Conservation (phyloP, 1,140 invertebrate genomes). For the Heliconius eleuchia region DNA sequence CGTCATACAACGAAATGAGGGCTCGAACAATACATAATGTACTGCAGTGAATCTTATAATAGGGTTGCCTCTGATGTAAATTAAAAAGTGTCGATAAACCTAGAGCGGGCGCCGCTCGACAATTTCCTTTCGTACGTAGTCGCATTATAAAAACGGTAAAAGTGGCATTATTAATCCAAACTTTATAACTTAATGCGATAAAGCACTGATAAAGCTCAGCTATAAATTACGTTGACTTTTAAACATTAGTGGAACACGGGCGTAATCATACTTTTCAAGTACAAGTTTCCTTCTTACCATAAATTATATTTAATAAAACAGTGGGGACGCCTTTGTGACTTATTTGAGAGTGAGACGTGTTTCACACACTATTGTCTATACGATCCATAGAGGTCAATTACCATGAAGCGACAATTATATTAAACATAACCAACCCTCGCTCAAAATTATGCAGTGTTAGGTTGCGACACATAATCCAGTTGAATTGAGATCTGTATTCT, state of each 20-base stretch:
- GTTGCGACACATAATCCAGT: no score
- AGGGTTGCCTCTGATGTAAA: conserved; percentile 43
- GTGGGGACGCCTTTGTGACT: not conserved
- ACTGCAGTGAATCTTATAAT: conserved; percentile 46
- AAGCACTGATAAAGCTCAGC: conserved; percentile 51
- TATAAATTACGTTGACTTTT: conserved; percentile 50
- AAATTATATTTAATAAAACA: conserved; percentile 21
- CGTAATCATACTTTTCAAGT: conserved; percentile 38
- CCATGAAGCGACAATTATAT: not conserved
- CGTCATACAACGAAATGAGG: conserved; percentile 70
- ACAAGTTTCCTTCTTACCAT: conserved; percentile 21
- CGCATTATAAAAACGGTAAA: conserved; percentile 23
- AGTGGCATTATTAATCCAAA: conserved; percentile 44
- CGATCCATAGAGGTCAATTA: not conserved
- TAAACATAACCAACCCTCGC: no score
- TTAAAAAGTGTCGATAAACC: conserved; percentile 40
- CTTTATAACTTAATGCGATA: conserved; percentile 53
- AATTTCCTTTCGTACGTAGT: conserved; percentile 35
- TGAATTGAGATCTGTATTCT: no score
- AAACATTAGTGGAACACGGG: conserved; percentile 46
- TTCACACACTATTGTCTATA: not conserved
- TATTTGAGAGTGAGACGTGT: not conserved
- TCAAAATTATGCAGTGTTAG: no score
- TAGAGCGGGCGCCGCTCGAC: conserved; percentile 16
- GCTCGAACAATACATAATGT: conserved; percentile 49